Conservation (phyloP, 2,113 vertebrate species). For the Phrynosoma blainvillii region DNA sequence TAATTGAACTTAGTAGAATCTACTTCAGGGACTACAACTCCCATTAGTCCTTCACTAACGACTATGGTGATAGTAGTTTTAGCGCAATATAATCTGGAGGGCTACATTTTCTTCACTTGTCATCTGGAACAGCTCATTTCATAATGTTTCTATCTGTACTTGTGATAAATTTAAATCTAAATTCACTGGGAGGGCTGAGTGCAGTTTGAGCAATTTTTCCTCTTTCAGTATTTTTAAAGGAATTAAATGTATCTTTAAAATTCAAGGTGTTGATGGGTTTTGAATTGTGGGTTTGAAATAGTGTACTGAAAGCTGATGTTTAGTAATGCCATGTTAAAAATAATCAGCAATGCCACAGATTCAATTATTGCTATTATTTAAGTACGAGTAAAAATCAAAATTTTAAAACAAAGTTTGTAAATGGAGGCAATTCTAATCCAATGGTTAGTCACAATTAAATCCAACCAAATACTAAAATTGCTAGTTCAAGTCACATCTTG, state of each 20-base stretch:
- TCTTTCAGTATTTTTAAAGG: too few species aligned
- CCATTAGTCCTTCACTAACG: too few species aligned
- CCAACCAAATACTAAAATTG: background rate
- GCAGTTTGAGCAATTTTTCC: too few species aligned
- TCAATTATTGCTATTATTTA: background rate
- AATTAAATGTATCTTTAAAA: too few species aligned
- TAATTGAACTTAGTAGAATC: background rate
- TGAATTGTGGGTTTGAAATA: background rate
- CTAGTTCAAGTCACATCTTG: too few species aligned
- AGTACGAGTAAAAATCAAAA: too few species aligned
- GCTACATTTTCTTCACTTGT: too few species aligned
- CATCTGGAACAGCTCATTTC: fast-evolving
- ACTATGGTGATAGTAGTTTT: too few species aligned
- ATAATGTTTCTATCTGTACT: background rate
- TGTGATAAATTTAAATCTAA: background rate
- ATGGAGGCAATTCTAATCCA: background rate
- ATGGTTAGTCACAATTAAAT: too few species aligned
- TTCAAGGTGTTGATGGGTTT: too few species aligned
- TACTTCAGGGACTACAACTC: too few species aligned
- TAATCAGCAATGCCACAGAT: background rate
- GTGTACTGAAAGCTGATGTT: background rate
- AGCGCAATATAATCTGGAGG: too few species aligned
- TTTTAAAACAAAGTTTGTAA: background rate
- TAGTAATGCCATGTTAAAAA: background rate
- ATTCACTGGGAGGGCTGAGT: background rate